These are phyloP conservation scores for Cacatua alba DNA, from an alignment of 2,113 vertebrate genomes.

Conservation along the genomic window DNA sequence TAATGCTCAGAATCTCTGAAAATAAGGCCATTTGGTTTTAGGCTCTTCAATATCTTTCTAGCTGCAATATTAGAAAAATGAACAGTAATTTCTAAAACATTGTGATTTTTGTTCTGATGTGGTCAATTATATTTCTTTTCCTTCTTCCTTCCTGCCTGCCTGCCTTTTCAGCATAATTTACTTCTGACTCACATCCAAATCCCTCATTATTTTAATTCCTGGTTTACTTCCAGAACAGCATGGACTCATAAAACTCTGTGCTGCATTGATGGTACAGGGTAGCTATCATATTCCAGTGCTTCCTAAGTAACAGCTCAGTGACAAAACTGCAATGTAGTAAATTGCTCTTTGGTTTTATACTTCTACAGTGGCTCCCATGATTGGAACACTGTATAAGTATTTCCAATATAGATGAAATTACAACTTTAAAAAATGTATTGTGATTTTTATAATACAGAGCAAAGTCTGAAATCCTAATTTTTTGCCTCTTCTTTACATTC, in stretches of 20 bases:
- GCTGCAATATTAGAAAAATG: background rate
- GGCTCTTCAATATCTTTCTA: background rate
- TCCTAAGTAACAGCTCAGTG: background rate
- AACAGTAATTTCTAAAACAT: background rate
- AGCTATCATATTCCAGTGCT: background rate
- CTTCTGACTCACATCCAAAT: background rate
- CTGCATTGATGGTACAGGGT: background rate
- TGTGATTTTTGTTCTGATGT: background rate
- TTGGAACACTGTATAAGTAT: background rate
- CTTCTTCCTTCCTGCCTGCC: background rate
- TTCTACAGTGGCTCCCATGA: background rate
- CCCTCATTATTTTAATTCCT: constrained; percentile 27
- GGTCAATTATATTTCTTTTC: background rate
- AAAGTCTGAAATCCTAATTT: background rate
- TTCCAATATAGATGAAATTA: background rate
- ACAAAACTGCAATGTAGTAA: background rate
- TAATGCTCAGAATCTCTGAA: constrained; percentile 12
- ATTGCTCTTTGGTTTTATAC: background rate
- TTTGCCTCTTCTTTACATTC: background rate
- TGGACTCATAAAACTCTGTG: background rate
- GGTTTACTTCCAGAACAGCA: constrained; percentile 1
- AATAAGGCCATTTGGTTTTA: background rate
- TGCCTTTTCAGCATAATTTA: background rate
- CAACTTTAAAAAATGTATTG: background rate
- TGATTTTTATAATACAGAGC: background rate